phyloP scores from a whole-genome alignment of 2,888 invertebrate genomes.

The Agonopterix arenella region DNA sequence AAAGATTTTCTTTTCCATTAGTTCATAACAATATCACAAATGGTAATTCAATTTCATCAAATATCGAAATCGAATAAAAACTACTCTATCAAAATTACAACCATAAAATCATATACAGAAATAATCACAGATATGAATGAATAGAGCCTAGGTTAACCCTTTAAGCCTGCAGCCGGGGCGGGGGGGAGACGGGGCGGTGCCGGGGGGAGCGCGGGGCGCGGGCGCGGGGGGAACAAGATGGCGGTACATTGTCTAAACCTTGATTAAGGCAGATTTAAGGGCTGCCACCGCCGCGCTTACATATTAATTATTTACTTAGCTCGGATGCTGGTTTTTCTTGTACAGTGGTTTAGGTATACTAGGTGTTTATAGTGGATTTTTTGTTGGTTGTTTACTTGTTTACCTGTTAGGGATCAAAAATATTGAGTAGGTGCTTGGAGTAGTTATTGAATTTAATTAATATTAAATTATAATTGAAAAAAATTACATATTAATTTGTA shows the following conservation, averaged over 20 bases:
- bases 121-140: conserved; percentile 23
- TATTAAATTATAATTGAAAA: too few species aligned
- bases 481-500: too few species aligned
- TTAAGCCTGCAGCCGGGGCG: conserved; percentile 18
- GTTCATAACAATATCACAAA: too few species aligned
- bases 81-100: background rate
- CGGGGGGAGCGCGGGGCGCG: conserved; percentile 20
- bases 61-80: conserved; percentile 5
- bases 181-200: conserved; percentile 21
- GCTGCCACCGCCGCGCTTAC: conserved; percentile 47
- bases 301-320: conserved; percentile 72
- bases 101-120: background rate
- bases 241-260: conserved; percentile 69
- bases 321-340: conserved; percentile 27
- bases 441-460: too few species aligned
- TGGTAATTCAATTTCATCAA: too few species aligned
- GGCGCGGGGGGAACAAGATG: conserved; percentile 43
- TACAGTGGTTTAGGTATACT: conserved; percentile 13
- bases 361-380: background rate
- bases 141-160: conserved; percentile 48
- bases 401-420: too few species aligned
- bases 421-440: too few species aligned
- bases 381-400: background rate
- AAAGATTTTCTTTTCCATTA: too few species aligned
- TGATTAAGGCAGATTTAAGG: conserved; percentile 68